Conservation (phyloP, 2,113 vertebrate species). For the Cyanoramphus novaezelandiae region DNA sequence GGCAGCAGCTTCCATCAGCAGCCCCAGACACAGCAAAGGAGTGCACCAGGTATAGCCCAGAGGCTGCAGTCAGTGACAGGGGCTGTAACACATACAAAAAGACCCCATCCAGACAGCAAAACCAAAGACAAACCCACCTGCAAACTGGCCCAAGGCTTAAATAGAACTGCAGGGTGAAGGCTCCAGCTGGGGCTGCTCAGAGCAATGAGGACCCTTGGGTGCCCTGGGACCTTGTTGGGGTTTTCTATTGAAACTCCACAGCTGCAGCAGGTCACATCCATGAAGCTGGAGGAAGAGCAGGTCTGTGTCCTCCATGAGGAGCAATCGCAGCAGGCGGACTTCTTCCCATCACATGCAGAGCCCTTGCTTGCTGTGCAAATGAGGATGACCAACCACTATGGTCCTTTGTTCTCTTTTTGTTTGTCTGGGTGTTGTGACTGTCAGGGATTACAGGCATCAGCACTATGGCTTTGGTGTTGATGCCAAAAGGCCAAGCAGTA, state of each 20-base stretch:
- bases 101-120: accelerated
- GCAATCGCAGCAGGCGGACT: neutral
- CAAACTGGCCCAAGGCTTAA: accelerated
- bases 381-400: accelerated
- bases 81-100: no score
- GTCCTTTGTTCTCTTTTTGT: neutral
- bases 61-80: accelerated
- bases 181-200: neutral
- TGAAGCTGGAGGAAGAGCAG: neutral
- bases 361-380: neutral
- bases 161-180: neutral
- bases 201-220: neutral
- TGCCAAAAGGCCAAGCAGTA: neutral
- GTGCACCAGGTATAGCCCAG: neutral
- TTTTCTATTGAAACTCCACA: neutral
- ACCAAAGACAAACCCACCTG: accelerated
- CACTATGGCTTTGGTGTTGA: neutral
- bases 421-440: neutral
- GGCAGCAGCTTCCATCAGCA: neutral
- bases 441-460: neutral
- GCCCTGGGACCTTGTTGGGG: neutral
- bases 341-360: accelerated
- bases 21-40: neutral
- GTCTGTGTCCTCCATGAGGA: neutral
- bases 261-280: neutral